A percentile compares a stretch with the other conserved stretches of the same genome.
Conservation (phyloP, 2,797 vertebrate genomes). For the Sebastiscus tertius region DNA sequence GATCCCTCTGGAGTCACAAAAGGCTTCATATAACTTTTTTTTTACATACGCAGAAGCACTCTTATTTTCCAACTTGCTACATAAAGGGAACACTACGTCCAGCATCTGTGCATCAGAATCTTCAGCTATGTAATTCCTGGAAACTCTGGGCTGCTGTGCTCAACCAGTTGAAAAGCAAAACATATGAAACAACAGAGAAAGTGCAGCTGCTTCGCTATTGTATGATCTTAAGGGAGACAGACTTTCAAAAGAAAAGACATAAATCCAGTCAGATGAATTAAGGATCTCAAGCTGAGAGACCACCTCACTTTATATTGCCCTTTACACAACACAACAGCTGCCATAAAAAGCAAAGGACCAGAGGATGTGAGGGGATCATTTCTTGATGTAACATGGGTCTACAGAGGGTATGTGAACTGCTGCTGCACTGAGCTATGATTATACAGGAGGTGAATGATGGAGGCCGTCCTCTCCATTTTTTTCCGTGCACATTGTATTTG, state of each 20-base stretch:
- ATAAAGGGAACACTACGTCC: neutral
- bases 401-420: neutral
- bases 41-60: too few species aligned
- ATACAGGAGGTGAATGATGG: conserved; percentile 21
- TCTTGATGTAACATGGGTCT: conserved; percentile 11
- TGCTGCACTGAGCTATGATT: conserved; percentile 17
- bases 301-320: neutral
- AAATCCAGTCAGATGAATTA: neutral
- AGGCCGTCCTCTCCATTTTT: conserved; percentile 22
- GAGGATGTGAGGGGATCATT: neutral
- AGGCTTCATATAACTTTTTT: too few species aligned
- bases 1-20: too few species aligned
- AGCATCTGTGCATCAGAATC: neutral
- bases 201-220: neutral
- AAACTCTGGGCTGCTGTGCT: neutral
- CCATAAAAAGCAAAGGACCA: neutral
- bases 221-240: neutral
- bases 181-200: neutral
- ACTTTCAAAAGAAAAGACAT: neutral
- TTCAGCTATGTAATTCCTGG: neutral
- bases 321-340: neutral
- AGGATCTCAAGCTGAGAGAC: neutral
- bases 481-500: conserved; percentile 39
- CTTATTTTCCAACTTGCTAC: neutral
- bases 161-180: neutral